A percentile compares a stretch with the other conserved stretches of the same genome.
These are phyloP conservation scores for Herpailurus yagouaroundi DNA, from an alignment of 2,113 vertebrate genomes.

Conservation along the genomic window DNA sequence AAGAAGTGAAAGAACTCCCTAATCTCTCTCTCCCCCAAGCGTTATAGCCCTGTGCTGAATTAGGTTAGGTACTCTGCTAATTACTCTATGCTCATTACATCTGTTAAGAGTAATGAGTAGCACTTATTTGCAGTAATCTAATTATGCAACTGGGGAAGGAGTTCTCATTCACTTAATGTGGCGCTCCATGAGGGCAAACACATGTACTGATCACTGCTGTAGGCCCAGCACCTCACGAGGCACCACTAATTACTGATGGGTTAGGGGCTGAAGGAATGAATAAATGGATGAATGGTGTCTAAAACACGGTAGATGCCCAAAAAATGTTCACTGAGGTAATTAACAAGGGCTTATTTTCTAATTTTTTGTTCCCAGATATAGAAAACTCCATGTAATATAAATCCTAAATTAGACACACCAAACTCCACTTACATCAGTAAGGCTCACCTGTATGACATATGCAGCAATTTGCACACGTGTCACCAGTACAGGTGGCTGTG, in stretches of 20 bases:
- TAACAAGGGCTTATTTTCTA: not conserved
- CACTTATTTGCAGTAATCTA: slow-evolving; percentile 26
- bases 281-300: not conserved
- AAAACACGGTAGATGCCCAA: not conserved
- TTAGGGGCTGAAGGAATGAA: not conserved
- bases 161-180: not conserved
- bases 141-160: not conserved
- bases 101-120: not conserved
- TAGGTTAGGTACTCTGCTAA: not conserved
- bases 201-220: not conserved
- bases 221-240: not conserved
- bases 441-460: not conserved
- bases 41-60: not conserved
- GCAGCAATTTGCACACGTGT: not conserved
- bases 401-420: not conserved
- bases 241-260: not conserved
- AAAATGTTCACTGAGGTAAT: not conserved
- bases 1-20: slow-evolving; percentile 2
- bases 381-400: not conserved
- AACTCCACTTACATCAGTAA: not conserved
- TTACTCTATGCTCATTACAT: not conserved
- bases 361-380: not conserved
- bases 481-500: not conserved
- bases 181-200: not conserved
- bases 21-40: not conserved